phyloP scores from a whole-genome alignment of 2,888 invertebrate species.

The Agrilus biguttatus region DNA sequence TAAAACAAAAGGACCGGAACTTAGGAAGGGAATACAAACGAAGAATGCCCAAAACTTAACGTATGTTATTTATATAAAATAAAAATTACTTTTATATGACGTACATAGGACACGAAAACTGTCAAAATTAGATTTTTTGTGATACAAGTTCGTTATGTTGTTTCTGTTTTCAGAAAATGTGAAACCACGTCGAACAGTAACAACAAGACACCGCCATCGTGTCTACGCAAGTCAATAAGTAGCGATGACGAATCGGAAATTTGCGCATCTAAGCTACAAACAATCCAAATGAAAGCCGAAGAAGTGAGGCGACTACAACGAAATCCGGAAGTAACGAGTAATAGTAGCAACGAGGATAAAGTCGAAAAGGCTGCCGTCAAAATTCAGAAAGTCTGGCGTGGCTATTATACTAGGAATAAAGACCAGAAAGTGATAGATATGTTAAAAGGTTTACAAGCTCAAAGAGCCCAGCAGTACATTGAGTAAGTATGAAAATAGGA shows the following conservation, averaged over 20 bases:
- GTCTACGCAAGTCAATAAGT: slow-evolving; percentile 26
- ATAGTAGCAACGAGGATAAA: slow-evolving; percentile 26
- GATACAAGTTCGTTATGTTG: too few relatives aligned
- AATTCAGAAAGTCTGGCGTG: slow-evolving; percentile 79
- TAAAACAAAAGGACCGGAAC: slow-evolving; percentile 9
- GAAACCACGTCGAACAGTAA: not conserved
- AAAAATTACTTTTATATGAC: slow-evolving; percentile 2
- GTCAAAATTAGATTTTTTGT: not conserved
- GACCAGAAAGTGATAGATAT: slow-evolving; percentile 49
- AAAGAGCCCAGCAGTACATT: slow-evolving; percentile 69
- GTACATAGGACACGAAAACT: too few relatives aligned
- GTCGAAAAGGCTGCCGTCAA: slow-evolving; percentile 49
- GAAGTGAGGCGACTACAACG: slow-evolving; percentile 26
- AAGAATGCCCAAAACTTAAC: slow-evolving; percentile 7
- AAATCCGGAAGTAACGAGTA: slow-evolving; percentile 18
- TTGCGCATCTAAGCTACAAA: slow-evolving; percentile 50
- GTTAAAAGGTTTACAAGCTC: slow-evolving; percentile 55
- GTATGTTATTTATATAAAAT: slow-evolving; percentile 7
- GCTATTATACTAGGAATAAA: slow-evolving; percentile 63
- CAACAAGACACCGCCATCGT: slow-evolving; percentile 16
- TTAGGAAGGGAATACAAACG: slow-evolving; percentile 15
- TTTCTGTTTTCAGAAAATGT: slow-evolving; percentile 2
- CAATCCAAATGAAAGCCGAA: slow-evolving; percentile 47
- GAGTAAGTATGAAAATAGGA: slow-evolving; percentile 40
- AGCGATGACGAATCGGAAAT: slow-evolving; percentile 53